A percentile compares a stretch with the other conserved stretches of the same genome.
phyloP scores from a whole-genome alignment of 1,140 invertebrate species.

The Andricus grossulariae region DNA sequence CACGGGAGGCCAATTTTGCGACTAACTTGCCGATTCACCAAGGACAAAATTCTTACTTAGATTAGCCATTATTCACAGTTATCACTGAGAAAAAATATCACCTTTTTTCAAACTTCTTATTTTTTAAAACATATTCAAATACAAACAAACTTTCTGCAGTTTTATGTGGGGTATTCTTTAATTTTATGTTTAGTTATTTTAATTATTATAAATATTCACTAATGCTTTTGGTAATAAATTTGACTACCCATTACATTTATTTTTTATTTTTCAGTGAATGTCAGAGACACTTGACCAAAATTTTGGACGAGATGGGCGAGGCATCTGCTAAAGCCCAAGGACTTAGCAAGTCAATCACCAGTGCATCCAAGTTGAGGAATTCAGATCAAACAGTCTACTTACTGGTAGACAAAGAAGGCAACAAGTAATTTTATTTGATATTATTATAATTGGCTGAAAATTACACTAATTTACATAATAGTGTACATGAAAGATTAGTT shows the following conservation, averaged over 20 bases:
- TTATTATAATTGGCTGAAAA: background rate
- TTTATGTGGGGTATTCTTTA: no score
- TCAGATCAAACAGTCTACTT: conserved; percentile 83
- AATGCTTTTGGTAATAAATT: background rate
- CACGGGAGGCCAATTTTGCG: background rate
- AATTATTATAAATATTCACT: no score
- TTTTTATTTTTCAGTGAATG: conserved; percentile 76
- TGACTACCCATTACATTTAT: conserved; percentile 10
- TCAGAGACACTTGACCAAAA: conserved; percentile 79
- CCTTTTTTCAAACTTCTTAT: no score
- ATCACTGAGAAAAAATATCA: no score
- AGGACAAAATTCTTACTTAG: background rate
- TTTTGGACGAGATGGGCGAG: conserved; percentile 83
- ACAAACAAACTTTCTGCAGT: no score
- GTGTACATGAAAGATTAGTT: no score
- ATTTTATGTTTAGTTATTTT: no score
- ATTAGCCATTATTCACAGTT: no score
- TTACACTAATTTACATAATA: no score
- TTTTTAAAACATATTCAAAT: no score
- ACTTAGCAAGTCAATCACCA: conserved; percentile 84
- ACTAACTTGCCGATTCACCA: background rate
- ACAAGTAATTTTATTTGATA: conserved; percentile 75
- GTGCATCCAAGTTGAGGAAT: conserved; percentile 80
- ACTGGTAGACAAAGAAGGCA: conserved; percentile 79
- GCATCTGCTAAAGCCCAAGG: conserved; percentile 85